A percentile compares a stretch with the other conserved stretches of the same genome.
These are phyloP conservation scores for Bettongia penicillata DNA, from an alignment of 2,113 vertebrate genomes.

Conservation along the genomic window DNA sequence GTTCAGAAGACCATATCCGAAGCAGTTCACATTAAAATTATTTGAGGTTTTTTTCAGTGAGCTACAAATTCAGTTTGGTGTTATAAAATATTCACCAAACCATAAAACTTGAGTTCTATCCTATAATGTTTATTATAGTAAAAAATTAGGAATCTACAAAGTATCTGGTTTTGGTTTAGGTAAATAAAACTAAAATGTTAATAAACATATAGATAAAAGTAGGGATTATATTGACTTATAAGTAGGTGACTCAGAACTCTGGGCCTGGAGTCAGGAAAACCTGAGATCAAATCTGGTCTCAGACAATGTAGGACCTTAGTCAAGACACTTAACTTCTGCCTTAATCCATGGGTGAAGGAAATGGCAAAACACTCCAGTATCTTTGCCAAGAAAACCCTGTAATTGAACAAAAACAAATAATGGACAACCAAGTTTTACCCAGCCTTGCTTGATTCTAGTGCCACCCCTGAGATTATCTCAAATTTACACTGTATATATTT, in stretches of 20 bases:
- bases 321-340: background rate
- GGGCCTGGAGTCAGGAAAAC: background rate
- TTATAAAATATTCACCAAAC: slow-evolving; percentile 33
- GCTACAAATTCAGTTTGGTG: slow-evolving; percentile 14
- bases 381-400: background rate
- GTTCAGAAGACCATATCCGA: background rate
- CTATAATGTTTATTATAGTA: background rate
- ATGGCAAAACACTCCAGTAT: background rate
- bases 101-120: background rate
- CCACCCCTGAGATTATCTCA: background rate
- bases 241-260: background rate
- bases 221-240: background rate
- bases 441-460: background rate
- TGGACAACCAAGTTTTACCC: background rate
- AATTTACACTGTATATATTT: background rate
- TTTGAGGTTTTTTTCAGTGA: background rate
- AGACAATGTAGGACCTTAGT: background rate
- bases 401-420: background rate
- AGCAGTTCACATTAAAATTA: background rate
- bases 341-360: background rate
- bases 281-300: background rate
- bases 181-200: background rate
- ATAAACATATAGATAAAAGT: slow-evolving; percentile 13
- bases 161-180: background rate
- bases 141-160: background rate